These are phyloP conservation scores for Leucophenga varia DNA, from an alignment of 1,140 invertebrate species.

Conservation along the genomic window DNA sequence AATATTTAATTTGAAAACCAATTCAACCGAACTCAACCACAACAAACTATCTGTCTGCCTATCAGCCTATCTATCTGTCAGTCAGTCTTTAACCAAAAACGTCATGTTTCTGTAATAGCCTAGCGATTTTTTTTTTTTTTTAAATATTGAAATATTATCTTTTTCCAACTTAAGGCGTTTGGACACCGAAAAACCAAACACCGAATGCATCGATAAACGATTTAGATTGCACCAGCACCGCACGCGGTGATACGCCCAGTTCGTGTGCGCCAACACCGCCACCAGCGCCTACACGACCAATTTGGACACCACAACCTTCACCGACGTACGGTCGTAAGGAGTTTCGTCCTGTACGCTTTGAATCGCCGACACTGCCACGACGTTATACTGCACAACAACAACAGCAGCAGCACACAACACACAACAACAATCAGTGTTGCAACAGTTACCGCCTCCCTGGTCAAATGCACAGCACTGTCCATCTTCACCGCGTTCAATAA, in stretches of 20 bases:
- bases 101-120: constrained; percentile 24
- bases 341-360: constrained; percentile 76
- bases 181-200: constrained; percentile 47
- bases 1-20: too few relatives aligned
- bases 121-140: background rate
- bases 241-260: constrained; percentile 4
- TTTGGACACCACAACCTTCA: constrained; percentile 64
- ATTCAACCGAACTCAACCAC: too few relatives aligned
- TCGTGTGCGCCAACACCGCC: constrained; percentile 52
- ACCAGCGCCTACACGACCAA: constrained; percentile 63
- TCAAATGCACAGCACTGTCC: constrained; percentile 21
- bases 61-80: too few relatives aligned
- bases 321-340: constrained; percentile 62
- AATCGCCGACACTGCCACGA: constrained; percentile 67
- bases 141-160: constrained; percentile 3
- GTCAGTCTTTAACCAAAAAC: constrained; percentile 45
- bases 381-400: constrained; percentile 48
- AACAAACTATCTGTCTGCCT: background rate
- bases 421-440: constrained; percentile 9
- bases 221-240: constrained; percentile 19
- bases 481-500: constrained; percentile 25
- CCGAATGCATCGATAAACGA: constrained; percentile 42
- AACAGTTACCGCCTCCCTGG: constrained; percentile 18
- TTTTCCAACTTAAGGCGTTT: constrained; percentile 39
- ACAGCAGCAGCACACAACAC: constrained; percentile 10